Evolutionary conservation across 2,888 invertebrate genomes (phyloP).

Genomic region (Amiota communis): DNA sequence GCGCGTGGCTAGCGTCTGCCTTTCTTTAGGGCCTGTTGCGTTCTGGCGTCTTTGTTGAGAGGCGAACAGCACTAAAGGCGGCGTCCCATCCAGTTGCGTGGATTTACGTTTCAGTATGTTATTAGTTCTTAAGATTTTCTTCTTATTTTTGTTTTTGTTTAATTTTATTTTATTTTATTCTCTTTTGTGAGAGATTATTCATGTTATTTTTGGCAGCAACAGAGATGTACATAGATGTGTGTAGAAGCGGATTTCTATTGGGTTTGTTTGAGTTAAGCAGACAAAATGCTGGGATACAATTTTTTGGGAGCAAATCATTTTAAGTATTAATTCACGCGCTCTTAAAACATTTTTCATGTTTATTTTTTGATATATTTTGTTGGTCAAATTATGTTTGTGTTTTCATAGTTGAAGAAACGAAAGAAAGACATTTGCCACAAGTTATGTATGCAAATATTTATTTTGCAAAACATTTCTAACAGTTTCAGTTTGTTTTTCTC

Average conservation of each 20-base stretch:
- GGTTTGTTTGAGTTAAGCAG: neutral
- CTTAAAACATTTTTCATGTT: too few relatives aligned
- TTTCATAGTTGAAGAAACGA: too few relatives aligned
- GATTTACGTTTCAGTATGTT: constrained; percentile 25
- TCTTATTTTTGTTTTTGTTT: too few relatives aligned
- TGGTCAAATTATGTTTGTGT: too few relatives aligned
- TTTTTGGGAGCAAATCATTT: too few relatives aligned
- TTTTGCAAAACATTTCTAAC: too few relatives aligned
- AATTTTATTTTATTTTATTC: constrained; percentile 2
- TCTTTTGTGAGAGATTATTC: constrained; percentile 4
- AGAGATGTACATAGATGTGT: neutral
- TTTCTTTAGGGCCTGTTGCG: constrained; percentile 55
- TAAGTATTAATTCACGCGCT: too few relatives aligned
- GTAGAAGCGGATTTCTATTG: neutral
- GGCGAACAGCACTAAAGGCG: neutral
- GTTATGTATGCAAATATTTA: too few relatives aligned
- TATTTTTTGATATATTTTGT: too few relatives aligned
- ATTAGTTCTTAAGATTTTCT: neutral
- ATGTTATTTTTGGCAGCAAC: constrained; percentile 14
- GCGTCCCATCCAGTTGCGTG: constrained; percentile 23
- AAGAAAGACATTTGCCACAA: too few relatives aligned
- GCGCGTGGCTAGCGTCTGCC: constrained; percentile 63
- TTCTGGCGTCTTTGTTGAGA: constrained; percentile 45
- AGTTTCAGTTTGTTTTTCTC: too few relatives aligned
- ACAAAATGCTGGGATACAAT: neutral